Percentiles rank a stretch among this genome's conserved stretches.
Evolutionary conservation across 2,113 vertebrate genomes (phyloP).

Genomic region (Erythrolamprus reginae): DNA sequence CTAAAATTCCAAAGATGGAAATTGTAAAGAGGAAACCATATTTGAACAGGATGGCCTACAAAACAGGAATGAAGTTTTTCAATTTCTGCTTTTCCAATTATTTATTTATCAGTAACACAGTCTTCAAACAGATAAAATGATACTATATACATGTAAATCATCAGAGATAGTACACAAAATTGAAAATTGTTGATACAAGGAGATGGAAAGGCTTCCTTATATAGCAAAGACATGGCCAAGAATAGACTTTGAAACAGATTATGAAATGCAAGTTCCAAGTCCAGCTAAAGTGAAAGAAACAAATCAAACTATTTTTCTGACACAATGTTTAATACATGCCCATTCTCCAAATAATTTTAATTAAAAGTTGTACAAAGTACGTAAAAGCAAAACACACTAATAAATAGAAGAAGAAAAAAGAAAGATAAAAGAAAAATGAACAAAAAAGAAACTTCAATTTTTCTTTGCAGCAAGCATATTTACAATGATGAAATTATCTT

Average conservation of each 20-base stretch:
- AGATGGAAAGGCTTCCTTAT: not conserved
- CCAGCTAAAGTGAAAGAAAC: not conserved
- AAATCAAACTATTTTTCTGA: not conserved
- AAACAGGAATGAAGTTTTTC: not conserved
- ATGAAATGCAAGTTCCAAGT: not conserved
- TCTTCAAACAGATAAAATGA: not conserved
- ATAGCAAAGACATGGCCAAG: not conserved
- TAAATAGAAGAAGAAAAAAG: not conserved
- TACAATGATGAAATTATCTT: not conserved
- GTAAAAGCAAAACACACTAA: not conserved
- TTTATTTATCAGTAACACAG: not conserved
- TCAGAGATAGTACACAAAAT: not conserved
- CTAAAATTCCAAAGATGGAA: not conserved
- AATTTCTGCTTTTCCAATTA: not conserved
- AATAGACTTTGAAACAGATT: not conserved
- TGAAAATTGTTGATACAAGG: not conserved
- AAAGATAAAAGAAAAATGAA: not conserved
- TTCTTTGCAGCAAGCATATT: not conserved
- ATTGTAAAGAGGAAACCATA: not conserved
- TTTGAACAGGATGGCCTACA: not conserved
- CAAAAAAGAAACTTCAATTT: not conserved
- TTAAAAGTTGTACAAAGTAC: not conserved
- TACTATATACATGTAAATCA: not conserved
- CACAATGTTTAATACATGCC: not conserved
- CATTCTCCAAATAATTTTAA: not conserved